Evolutionary conservation across 2,888 invertebrate species (phyloP), one percentile per base, ranked within the genome.

Genomic region (Limnephilus marmoratus): DNA sequence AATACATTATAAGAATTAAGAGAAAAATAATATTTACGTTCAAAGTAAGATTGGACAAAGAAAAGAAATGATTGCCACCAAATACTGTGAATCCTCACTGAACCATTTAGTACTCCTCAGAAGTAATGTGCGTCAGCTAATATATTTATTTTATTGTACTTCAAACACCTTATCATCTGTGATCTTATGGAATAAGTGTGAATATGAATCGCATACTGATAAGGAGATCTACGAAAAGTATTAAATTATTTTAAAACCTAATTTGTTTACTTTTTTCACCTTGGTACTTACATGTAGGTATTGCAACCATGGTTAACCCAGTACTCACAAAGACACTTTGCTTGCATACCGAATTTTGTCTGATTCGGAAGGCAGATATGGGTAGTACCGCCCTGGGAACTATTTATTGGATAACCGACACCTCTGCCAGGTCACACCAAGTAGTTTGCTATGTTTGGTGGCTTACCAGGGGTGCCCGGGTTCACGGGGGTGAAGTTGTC

Each of bases 141-240:
- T 45, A 82, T 81, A 87, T 24, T 87, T 91, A 81, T 86, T 90
- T 87, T 91, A 89, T 92, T 92, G 92, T 93, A 93, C 92, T 92
- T 93, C 90, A 91, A 91, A 92, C 90, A 91, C 90, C 91, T 80
- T 86, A 91, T 93, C 90, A 91, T 91, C 93, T 93, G 93, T 93
- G 93, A 93, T 93, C 90, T 93, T 93, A 93, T 87, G 88, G 90
- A 81, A 90, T 93, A 93, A 93, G 93, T 90, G 81, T 90, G 85
- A 92, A 91, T 90, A 88, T 90, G 90, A 86, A 80, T 81, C 13
- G 83, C 90, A 89, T 91, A 91, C 85, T 88, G 88, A 68, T 53
- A 86, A 86, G 37, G 85, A 49, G 34, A 91, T 86, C 91, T 89
- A 89, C 37, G 68, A 83, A 81, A 91, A 91, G 31, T 53, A 91